Evolutionary conservation across 2,888 invertebrate species (phyloP).

Genomic region (Hipparchia semele): DNA sequence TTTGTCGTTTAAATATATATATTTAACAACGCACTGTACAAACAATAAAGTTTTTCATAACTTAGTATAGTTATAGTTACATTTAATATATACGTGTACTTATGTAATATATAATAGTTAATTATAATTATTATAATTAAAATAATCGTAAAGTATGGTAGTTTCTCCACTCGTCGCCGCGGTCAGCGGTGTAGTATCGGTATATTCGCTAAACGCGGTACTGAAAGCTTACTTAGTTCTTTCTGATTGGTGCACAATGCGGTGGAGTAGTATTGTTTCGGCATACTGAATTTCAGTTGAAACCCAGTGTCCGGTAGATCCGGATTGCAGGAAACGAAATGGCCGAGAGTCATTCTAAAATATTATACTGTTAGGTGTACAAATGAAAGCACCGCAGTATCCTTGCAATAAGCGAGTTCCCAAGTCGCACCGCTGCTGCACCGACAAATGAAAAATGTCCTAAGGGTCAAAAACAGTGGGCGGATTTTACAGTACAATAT

Average conservation of each 20-base stretch:
- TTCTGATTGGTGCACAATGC: too few relatives aligned
- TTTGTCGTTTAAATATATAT: slow-evolving; percentile 50
- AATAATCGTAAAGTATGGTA: slow-evolving; percentile 3
- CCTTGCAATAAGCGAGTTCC: not conserved
- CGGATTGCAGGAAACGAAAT: too few relatives aligned
- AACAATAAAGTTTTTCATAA: slow-evolving; percentile 60
- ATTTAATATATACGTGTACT: slow-evolving; percentile 43
- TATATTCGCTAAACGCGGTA: not conserved
- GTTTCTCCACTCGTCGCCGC: not conserved
- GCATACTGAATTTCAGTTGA: too few relatives aligned
- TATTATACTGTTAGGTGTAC: not conserved
- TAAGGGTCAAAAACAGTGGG: slow-evolving; percentile 53
- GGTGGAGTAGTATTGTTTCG: too few relatives aligned
- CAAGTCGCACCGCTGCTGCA: not conserved
- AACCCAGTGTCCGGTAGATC: too few relatives aligned
- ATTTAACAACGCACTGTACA: slow-evolving; percentile 68
- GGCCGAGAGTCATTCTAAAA: not conserved
- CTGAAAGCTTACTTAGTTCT: not conserved
- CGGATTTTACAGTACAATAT: slow-evolving; percentile 48
- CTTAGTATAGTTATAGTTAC: slow-evolving; percentile 48
- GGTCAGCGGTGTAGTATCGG: not conserved
- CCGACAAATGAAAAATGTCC: not conserved
- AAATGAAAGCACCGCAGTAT: not conserved
- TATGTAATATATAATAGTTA: slow-evolving; percentile 39
- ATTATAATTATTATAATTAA: slow-evolving; percentile 19